Evolutionary conservation across 2,113 vertebrate genomes (phyloP).

Genomic region (Acinonyx jubatus): DNA sequence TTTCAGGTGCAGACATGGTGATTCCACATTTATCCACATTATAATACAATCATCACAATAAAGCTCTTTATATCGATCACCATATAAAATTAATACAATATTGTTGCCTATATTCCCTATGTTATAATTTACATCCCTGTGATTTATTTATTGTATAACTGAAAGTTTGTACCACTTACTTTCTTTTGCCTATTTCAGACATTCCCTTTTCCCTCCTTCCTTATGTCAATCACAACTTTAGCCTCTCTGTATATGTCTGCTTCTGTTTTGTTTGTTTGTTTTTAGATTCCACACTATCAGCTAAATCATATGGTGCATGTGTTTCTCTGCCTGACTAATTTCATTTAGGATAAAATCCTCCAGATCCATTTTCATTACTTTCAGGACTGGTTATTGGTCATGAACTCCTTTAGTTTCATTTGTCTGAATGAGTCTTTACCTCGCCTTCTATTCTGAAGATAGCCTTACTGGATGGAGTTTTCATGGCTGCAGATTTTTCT

Average conservation of each 20-base stretch:
- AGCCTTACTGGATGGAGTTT: too few species aligned
- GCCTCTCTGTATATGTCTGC: neutral
- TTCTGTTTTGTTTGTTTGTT: neutral
- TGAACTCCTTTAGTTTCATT: too few species aligned
- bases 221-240: neutral
- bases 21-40: neutral
- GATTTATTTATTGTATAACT: neutral
- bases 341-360: neutral
- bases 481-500: too few species aligned
- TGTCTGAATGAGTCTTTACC: too few species aligned
- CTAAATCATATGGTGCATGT: neutral
- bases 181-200: neutral
- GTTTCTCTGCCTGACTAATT: neutral
- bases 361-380: too few species aligned
- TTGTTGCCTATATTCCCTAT: neutral
- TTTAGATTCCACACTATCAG: neutral
- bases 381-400: too few species aligned
- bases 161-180: neutral
- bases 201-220: neutral
- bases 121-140: neutral
- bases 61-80: neutral
- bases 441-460: too few species aligned
- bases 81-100: neutral
- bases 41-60: neutral
- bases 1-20: neutral